Evolutionary conservation across 2,888 invertebrate genomes (phyloP).

Genomic region (Lasioglossum figueresi): DNA sequence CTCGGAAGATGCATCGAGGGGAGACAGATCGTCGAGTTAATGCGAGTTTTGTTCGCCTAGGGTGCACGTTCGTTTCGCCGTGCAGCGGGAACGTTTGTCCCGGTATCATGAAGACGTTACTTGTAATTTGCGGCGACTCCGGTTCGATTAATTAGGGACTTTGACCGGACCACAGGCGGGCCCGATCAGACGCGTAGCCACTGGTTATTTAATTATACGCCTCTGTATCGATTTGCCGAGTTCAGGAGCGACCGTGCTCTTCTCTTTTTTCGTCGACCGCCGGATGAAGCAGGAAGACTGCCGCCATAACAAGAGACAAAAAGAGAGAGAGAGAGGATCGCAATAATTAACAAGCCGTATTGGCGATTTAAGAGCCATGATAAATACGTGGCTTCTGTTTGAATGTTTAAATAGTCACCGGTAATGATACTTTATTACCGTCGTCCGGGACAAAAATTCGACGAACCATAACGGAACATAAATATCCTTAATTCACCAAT

Average conservation of each 20-base stretch:
- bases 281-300: background rate
- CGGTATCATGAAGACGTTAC: slow-evolving; percentile 14
- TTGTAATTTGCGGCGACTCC: slow-evolving; percentile 11
- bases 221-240: slow-evolving; percentile 10
- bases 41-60: background rate
- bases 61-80: background rate
- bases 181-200: background rate
- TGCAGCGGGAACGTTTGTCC: background rate
- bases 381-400: slow-evolving; percentile 12
- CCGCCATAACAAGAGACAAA: background rate
- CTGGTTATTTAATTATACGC: slow-evolving; percentile 12
- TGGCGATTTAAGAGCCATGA: slow-evolving; percentile 11
- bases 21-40: background rate
- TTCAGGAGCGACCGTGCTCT: background rate
- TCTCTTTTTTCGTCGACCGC: background rate
- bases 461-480: background rate
- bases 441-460: background rate
- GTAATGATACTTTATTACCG: background rate
- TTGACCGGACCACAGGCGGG: slow-evolving; percentile 8
- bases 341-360: slow-evolving; percentile 8
- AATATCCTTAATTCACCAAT: too few species aligned
- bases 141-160: slow-evolving; percentile 20
- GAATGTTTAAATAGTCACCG: slow-evolving; percentile 1
- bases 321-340: background rate
- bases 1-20: background rate